These are phyloP conservation scores for Apamea epomidion DNA, from an alignment of 2,888 invertebrate species.

Conservation along the genomic window DNA sequence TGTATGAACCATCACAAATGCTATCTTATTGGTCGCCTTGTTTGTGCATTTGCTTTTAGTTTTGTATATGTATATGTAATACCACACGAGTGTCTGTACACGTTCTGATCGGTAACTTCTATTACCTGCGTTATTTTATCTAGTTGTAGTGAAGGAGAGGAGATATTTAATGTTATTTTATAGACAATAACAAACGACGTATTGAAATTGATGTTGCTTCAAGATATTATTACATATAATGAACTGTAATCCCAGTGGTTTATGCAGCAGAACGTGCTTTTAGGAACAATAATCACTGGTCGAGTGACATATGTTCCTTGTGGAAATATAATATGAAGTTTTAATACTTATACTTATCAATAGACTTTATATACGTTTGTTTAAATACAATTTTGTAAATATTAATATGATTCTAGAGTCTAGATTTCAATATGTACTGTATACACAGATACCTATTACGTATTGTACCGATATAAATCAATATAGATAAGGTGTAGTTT, in stretches of 20 bases:
- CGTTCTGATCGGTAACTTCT: constrained; percentile 68
- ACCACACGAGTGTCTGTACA: constrained; percentile 70
- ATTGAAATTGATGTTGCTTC: constrained; percentile 56
- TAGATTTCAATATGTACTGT: constrained; percentile 78
- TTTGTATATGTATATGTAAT: constrained; percentile 77
- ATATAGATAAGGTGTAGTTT: constrained; percentile 72
- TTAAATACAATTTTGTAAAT: constrained; percentile 75
- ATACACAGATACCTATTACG: constrained; percentile 76
- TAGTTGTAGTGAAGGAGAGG: constrained; percentile 67
- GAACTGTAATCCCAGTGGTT: constrained; percentile 57
- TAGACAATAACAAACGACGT: constrained; percentile 51
- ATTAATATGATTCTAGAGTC: constrained; percentile 73
- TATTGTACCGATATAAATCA: constrained; percentile 78
- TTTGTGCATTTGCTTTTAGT: constrained; percentile 89
- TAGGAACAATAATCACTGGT: constrained; percentile 48
- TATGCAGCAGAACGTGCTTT: constrained; percentile 24
- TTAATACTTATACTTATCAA: constrained; percentile 47
- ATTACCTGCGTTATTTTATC: constrained; percentile 71
- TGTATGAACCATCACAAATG: constrained; percentile 83
- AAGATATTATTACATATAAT: constrained; percentile 47
- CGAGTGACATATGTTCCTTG: constrained; percentile 35
- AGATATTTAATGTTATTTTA: constrained; percentile 68
- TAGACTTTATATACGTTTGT: constrained; percentile 56
- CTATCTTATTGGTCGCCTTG: constrained; percentile 83
- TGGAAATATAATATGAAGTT: constrained; percentile 39